Conservation (phyloP, 2,113 vertebrate species). For the Carollia perspicillata region DNA sequence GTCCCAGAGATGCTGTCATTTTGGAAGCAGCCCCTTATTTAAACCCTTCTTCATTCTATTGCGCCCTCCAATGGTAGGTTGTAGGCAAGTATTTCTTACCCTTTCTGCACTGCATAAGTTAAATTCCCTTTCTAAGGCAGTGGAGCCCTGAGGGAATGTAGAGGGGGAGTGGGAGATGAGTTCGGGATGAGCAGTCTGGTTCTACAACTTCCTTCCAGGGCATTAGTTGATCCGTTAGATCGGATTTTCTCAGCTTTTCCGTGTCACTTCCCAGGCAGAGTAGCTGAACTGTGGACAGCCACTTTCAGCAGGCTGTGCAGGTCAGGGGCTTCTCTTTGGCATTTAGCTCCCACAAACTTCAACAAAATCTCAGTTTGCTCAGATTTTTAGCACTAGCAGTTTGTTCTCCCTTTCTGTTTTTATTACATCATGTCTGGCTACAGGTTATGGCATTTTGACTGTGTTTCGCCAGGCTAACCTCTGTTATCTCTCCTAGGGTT, state of each 20-base stretch:
- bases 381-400: slow-evolving; percentile 46
- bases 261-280: slow-evolving; percentile 23
- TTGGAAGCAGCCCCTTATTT: neutral
- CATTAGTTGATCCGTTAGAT: slow-evolving; percentile 58
- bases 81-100: slow-evolving; percentile 32
- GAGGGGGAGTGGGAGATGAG: neutral
- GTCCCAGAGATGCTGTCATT: neutral
- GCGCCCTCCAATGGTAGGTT: neutral
- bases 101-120: neutral
- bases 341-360: slow-evolving; percentile 60
- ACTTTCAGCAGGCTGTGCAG: slow-evolving; percentile 34
- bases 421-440: slow-evolving; percentile 54
- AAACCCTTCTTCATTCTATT: neutral
- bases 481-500: slow-evolving; percentile 57
- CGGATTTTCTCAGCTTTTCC: slow-evolving; percentile 40
- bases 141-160: slow-evolving; percentile 16
- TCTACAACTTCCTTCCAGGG: slow-evolving; percentile 56
- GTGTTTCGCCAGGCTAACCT: slow-evolving; percentile 42
- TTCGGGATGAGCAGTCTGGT: slow-evolving; percentile 32
- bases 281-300: slow-evolving; percentile 51
- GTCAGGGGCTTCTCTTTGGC: slow-evolving; percentile 57
- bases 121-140: slow-evolving; percentile 33
- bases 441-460: slow-evolving; percentile 54
- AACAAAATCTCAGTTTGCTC: slow-evolving; percentile 65
- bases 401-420: neutral